phyloP scores from a whole-genome alignment of 2,113 vertebrate genomes.

The Burhinus oedicnemus region DNA sequence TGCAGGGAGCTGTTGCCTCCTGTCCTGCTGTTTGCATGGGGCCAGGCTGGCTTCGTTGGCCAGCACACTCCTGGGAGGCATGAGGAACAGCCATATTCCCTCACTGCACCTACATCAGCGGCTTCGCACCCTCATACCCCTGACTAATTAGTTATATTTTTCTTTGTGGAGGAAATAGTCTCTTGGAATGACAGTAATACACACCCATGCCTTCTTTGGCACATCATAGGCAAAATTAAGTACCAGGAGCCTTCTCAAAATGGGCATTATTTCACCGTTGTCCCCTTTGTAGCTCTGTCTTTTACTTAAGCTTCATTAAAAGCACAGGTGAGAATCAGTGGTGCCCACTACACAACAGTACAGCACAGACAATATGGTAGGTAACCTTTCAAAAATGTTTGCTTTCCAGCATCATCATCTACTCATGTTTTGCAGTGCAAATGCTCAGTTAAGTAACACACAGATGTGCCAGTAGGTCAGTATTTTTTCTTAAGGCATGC shows the following conservation, averaged over 20 bases:
- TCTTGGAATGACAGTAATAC: not conserved
- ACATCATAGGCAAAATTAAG: not conserved
- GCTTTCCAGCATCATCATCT: rapidly evolving
- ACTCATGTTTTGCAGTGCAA: not conserved
- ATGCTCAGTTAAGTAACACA: not conserved
- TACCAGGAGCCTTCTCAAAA: not conserved
- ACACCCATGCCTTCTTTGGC: not conserved
- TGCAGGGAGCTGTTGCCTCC: not conserved
- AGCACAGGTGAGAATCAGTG: not conserved
- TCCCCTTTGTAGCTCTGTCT: not conserved
- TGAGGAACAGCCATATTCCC: not conserved
- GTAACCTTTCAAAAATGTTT: not conserved
- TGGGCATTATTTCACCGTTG: not conserved
- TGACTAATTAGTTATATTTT: not conserved
- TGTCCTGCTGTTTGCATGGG: rapidly evolving
- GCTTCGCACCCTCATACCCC: not conserved
- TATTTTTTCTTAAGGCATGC: not conserved
- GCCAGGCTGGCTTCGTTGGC: not conserved
- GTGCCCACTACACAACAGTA: not conserved
- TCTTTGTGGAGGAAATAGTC: not conserved
- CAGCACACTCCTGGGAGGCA: not conserved
- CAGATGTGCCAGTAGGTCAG: not conserved
- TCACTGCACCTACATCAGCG: rapidly evolving
- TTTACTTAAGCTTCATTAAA: not conserved
- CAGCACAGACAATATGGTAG: not conserved